These are phyloP conservation scores for Piaya cayana DNA, from an alignment of 2,113 vertebrate genomes.

Conservation along the genomic window DNA sequence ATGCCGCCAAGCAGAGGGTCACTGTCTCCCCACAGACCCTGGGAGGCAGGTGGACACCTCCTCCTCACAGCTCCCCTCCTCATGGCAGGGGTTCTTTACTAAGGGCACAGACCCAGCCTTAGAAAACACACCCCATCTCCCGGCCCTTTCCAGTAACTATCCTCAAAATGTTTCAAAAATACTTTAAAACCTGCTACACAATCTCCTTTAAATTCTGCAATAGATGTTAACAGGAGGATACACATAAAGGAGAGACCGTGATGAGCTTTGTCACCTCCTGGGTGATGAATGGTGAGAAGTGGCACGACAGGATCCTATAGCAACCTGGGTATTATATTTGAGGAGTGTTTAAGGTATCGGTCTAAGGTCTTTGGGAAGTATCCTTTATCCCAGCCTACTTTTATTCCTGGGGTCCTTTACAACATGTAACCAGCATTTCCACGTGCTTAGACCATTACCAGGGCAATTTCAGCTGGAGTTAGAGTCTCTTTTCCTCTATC, in stretches of 20 bases:
- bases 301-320: not conserved
- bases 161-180: not conserved
- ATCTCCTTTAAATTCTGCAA: not conserved
- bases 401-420: not conserved
- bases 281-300: not conserved
- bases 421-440: not conserved
- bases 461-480: not conserved
- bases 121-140: rapidly evolving
- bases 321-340: not conserved
- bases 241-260: rapidly evolving
- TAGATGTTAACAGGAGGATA: not conserved
- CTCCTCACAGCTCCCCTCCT: rapidly evolving
- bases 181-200: not conserved
- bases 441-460: not conserved
- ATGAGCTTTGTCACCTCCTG: not conserved
- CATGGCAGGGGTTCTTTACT: rapidly evolving
- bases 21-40: not conserved
- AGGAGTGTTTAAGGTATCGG: not conserved
- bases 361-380: not conserved
- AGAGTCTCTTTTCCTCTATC: not conserved
- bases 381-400: not conserved
- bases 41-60: no score
- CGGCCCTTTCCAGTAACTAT: no score
- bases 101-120: rapidly evolving
- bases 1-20: not conserved